Percentiles rank a stretch among this genome's conserved stretches.
These are phyloP conservation scores for Ciona savignyi DNA, from an alignment of 23 tunicate species.

Conservation along the genomic window DNA sequence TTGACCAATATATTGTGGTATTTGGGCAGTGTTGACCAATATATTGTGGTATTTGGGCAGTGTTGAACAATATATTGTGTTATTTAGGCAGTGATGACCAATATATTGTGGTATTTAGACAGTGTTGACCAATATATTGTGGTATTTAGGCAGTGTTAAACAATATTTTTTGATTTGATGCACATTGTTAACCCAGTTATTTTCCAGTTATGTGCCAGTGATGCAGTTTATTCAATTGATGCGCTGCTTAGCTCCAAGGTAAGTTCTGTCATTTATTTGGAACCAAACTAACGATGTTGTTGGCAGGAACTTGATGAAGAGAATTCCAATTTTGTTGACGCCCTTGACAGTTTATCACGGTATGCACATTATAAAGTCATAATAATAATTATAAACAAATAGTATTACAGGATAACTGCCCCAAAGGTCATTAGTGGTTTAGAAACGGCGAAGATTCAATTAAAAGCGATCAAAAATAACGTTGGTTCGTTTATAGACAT, in stretches of 20 bases:
- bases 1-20: too few relatives aligned
- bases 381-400: background rate
- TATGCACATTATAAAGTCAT: background rate
- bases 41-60: too few relatives aligned
- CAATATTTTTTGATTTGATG: too few relatives aligned
- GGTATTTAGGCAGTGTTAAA: too few relatives aligned
- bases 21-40: too few relatives aligned
- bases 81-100: too few relatives aligned
- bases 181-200: too few relatives aligned
- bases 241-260: slow-evolving; percentile 57
- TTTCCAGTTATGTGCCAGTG: slow-evolving; percentile 65
- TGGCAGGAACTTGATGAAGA: slow-evolving; percentile 2
- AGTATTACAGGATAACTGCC: slow-evolving; percentile 44
- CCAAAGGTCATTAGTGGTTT: slow-evolving; percentile 64
- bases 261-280: slow-evolving; percentile 2
- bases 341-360: slow-evolving; percentile 56
- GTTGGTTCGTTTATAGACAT: slow-evolving; percentile 67
- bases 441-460: slow-evolving; percentile 63
- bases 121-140: too few relatives aligned
- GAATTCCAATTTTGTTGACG: slow-evolving; percentile 55
- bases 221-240: slow-evolving; percentile 50
- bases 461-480: slow-evolving; percentile 57
- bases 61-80: too few relatives aligned
- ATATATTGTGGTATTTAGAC: too few relatives aligned
- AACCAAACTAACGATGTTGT: background rate